Evolutionary conservation across 2,888 invertebrate species (phyloP).

Genomic region (Trimorus sp.): DNA sequence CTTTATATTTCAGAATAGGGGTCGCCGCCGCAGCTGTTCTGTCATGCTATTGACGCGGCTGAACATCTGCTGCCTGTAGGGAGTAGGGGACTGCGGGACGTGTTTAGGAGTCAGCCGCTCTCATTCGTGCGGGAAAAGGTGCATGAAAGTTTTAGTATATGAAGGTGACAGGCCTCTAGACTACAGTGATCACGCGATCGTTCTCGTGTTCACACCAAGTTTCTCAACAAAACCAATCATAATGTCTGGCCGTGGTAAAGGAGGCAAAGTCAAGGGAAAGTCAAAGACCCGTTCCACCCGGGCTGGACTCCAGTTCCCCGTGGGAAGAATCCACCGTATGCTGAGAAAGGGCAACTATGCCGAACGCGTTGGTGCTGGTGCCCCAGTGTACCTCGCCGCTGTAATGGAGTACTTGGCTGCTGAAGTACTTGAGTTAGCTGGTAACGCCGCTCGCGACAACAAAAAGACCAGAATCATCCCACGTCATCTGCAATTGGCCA

Average conservation of each 20-base stretch:
- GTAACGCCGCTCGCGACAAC: conserved; percentile 25
- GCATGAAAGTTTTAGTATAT: too few relatives aligned
- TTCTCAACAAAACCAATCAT: too few relatives aligned
- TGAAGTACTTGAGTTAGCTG: neutral
- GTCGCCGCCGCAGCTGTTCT: too few relatives aligned
- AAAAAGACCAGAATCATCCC: conserved; percentile 22
- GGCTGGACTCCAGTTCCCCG: conserved; percentile 84
- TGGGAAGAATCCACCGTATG: conserved; percentile 3
- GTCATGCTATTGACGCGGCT: too few relatives aligned
- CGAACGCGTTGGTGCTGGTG: conserved; percentile 26
- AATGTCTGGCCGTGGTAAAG: conserved; percentile 74
- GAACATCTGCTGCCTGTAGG: too few relatives aligned
- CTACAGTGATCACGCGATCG: too few relatives aligned
- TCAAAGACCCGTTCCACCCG: conserved; percentile 83
- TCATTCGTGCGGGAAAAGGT: too few relatives aligned
- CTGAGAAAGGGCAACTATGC: conserved; percentile 28
- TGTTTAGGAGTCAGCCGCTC: too few relatives aligned
- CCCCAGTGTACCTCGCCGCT: conserved; percentile 19
- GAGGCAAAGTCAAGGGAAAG: conserved; percentile 70
- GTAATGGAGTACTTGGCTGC: conserved; percentile 16
- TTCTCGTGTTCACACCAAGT: too few relatives aligned
- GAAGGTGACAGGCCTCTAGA: too few relatives aligned
- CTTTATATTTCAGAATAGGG: too few relatives aligned
- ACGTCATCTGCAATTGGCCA: conserved; percentile 18
- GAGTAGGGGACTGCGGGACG: too few relatives aligned